These are phyloP conservation scores for Poecilia latipinna DNA, from an alignment of 2,113 vertebrate species.

Conservation along the genomic window DNA sequence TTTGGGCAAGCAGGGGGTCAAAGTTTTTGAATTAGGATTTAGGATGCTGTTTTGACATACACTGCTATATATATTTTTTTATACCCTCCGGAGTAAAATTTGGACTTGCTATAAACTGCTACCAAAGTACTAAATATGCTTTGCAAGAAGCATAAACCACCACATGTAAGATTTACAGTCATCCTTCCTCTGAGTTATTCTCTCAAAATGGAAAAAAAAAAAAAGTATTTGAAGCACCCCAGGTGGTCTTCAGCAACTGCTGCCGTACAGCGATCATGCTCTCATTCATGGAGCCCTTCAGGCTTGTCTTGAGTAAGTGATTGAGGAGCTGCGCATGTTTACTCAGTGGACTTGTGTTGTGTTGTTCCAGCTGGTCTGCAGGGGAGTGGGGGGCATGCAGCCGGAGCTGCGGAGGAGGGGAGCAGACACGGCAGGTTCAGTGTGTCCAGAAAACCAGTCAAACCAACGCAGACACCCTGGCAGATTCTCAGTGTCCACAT, in stretches of 20 bases:
- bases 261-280: slow-evolving; percentile 22
- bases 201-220: background rate
- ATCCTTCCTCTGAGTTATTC: slow-evolving; percentile 7
- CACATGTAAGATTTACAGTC: background rate
- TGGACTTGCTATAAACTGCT: background rate
- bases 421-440: slow-evolving; percentile 79
- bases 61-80: background rate
- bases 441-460: slow-evolving; percentile 78
- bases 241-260: background rate
- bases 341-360: slow-evolving; percentile 57
- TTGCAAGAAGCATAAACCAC: background rate
- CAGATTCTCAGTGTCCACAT: slow-evolving; percentile 73
- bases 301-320: slow-evolving; percentile 36
- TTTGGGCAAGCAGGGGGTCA: slow-evolving; percentile 12
- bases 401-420: slow-evolving; percentile 83
- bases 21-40: slow-evolving; percentile 21
- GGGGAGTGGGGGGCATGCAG: slow-evolving; percentile 88
- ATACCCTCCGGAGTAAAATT: slow-evolving; percentile 8
- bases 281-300: slow-evolving; percentile 30
- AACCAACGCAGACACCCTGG: slow-evolving; percentile 60
- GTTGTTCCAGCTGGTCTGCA: slow-evolving; percentile 84
- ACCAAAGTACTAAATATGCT: background rate
- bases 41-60: slow-evolving; percentile 26
- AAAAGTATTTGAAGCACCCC: background rate
- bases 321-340: slow-evolving; percentile 45